Base-by-base conservation (phyloP, 2,113 vertebrate genomes). In the Otolemur garnettii region DNA sequence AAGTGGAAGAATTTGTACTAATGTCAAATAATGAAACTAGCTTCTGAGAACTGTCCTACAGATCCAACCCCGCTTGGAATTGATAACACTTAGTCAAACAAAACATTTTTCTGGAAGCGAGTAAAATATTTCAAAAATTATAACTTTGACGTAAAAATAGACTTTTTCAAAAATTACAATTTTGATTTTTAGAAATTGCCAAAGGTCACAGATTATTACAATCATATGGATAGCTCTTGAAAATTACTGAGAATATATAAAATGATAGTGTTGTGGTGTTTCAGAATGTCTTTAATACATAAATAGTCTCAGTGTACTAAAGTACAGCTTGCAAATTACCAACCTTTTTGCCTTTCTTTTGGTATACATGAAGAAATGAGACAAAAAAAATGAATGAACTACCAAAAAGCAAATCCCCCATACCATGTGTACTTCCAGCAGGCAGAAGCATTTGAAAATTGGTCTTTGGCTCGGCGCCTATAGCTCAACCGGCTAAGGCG, bases 221-320 rank as follows among this genome's bases (percentile, higher is more conserved):
- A 68, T 77, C 42, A 95, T 22, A 83, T 74, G 35, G n/a, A 60
- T 2, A 96, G 18, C 8, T 64, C 71, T 96, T 85, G 21, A 35
- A 96, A 94, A 82, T 74, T 68, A 90, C 87, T 88, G 28, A 96
- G 45, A 85, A 72, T 42, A 50, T 69, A 62, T 66, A 95, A 95
- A 95, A 81, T 87, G 38, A 80, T 26, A 95, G 42, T 82, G 5
- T n/a, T 85, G 28, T 19, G 22, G 11, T 81, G 93, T 91, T 95
- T 88, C 26, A 60, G 79, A 91, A 86, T 8, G 18, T 66, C 84
- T 92, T 95, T 81, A 90, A 72, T 84, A 87, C 3, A 91, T 45
- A 60, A 18, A 55, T 13, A 85, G 33, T 80, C 50, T 93, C 78
- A 92, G 24, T 87, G 35, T 53, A 64, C 17, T 68, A 57, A 93